Base-by-base conservation (phyloP, 1,140 invertebrate species). In the Tyrophagus putrescentiae region DNA sequence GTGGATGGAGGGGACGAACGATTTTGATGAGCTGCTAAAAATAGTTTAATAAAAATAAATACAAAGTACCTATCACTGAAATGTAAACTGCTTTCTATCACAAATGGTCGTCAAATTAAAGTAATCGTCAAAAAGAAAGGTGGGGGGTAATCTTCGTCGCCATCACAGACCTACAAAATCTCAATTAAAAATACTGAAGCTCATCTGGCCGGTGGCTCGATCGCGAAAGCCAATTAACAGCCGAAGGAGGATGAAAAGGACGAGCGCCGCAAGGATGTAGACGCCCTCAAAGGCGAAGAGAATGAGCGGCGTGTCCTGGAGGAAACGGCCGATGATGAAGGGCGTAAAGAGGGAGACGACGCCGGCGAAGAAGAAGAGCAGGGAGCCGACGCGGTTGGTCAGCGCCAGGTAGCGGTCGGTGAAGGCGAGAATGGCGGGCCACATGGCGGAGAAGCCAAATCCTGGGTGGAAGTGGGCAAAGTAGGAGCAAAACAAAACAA, bases 401-500 rank as follows among this genome's bases (percentile, higher is more conserved):
- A 59, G 4, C 34, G 31, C 50, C 18, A 42, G 23, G 27, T 59
- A 28, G 13, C 27, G 36, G 16, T 42, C 57, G 33, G 57, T 44
- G n/a, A 59, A 59, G 18, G 57, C 57, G 9, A 59, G 4, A 29
- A 59, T 59, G 4, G 57, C 57, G 4, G 57, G 41, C 36, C 41
- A 59, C 57, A 59, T 59, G 1, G 57, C 57, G 29, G 57, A 59
- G 27, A 59, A 59, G 25, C 57, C 57, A 50, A 31, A 59, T 29
- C 57, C 57, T 57, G 36, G 13, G 13, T 13, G 36, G 13, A 13
- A 48, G 31, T 48, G 7, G 31, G n/a, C n/a, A n/a, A n/a, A n/a
- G n/a, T n/a, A n/a, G n/a, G n/a, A n/a, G n/a, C n/a, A n/a, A n/a
- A n/a, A n/a, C n/a, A n/a, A n/a, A n/a, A n/a, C n/a, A n/a, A 9